Percentiles rank a stretch among this genome's conserved stretches.
Evolutionary conservation across 64 coral and sea anemone species (phyloP).

Genomic region (Orbicella faveolata): DNA sequence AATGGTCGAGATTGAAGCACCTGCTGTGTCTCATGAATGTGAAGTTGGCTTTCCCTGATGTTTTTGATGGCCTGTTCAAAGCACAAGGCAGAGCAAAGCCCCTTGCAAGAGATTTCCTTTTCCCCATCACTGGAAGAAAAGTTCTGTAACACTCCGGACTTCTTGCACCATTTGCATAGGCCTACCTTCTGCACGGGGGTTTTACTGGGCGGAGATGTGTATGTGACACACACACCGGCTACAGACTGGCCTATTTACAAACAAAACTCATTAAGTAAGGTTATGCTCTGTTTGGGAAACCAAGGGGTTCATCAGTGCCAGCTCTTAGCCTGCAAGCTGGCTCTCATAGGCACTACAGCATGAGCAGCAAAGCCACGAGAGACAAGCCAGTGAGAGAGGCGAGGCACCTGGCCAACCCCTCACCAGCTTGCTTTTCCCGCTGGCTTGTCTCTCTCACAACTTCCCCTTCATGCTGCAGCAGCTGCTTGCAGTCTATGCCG

Average conservation of each 20-base stretch:
- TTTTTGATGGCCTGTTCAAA: conserved; percentile 51
- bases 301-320: no score
- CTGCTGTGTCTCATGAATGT: conserved; percentile 12
- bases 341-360: no score
- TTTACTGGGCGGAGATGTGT: background rate
- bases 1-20: background rate
- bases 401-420: no score
- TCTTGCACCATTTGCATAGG: conserved; percentile 62
- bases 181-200: background rate
- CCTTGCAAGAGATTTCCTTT: conserved; percentile 41
- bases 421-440: no score
- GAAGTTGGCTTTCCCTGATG: conserved; percentile 28
- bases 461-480: no score
- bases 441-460: no score
- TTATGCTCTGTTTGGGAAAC: no score
- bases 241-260: background rate
- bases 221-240: background rate
- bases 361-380: no score
- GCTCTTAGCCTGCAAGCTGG: no score
- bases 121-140: conserved; percentile 45
- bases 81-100: conserved; percentile 46
- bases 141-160: conserved; percentile 14
- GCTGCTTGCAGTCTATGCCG: no score
- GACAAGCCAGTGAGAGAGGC: no score
- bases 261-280: background rate